Percentiles rank a stretch among this genome's conserved stretches.
Evolutionary conservation across 2,888 invertebrate species (phyloP).

Genomic region (Cheilosia urbana): DNA sequence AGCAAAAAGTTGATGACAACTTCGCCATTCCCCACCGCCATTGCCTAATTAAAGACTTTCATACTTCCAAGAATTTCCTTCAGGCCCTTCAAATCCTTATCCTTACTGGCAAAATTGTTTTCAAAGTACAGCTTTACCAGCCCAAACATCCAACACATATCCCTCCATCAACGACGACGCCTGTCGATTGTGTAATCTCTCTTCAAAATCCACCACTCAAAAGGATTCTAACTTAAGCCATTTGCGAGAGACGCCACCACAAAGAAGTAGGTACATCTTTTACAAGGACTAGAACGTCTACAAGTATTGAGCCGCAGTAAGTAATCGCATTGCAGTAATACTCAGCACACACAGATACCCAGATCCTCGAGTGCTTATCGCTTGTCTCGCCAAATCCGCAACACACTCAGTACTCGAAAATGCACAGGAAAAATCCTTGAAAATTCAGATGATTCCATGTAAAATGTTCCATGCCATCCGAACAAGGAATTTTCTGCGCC

Average conservation of each 20-base stretch:
- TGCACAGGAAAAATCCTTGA: slow-evolving; percentile 62
- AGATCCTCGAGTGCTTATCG: slow-evolving; percentile 39
- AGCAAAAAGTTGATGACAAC: too few species aligned
- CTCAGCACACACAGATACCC: slow-evolving; percentile 60
- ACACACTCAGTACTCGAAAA: slow-evolving; percentile 49
- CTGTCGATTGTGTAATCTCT: slow-evolving; percentile 33
- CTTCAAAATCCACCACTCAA: slow-evolving; percentile 39
- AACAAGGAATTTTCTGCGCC: background rate
- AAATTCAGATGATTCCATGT: slow-evolving; percentile 70
- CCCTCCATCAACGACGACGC: background rate
- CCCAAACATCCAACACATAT: background rate
- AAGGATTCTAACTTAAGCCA: slow-evolving; percentile 2
- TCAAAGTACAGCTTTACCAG: background rate
- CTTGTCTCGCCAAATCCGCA: slow-evolving; percentile 64
- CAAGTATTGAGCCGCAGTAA: slow-evolving; percentile 63
- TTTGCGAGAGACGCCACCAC: background rate
- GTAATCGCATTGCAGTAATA: slow-evolving; percentile 74
- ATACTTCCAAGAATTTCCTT: too few species aligned
- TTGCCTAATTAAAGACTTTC: too few species aligned
- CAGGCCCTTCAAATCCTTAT: too few species aligned
- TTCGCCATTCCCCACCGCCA: too few species aligned
- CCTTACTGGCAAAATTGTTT: too few species aligned
- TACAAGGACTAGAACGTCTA: background rate
- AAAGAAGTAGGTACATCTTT: slow-evolving; percentile 13
- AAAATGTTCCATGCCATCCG: slow-evolving; percentile 36